Conservation (phyloP, 2,888 invertebrate genomes). For the Acanthopleura granulata region DNA sequence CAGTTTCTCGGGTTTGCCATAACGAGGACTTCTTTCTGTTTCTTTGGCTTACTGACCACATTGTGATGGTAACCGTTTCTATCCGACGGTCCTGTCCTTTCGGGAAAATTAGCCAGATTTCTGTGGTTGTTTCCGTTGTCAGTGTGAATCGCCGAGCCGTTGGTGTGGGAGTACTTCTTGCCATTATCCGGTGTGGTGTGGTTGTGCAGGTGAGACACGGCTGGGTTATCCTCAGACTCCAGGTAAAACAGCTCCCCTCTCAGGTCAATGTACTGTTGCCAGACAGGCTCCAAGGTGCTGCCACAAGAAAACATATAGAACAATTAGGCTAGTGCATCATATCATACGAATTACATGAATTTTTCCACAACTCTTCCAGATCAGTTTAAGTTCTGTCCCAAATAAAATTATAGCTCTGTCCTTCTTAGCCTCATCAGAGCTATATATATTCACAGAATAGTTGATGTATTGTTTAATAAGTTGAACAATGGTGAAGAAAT, state of each 20-base stretch:
- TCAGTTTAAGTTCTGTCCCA: too few species aligned
- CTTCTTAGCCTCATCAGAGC: too few species aligned
- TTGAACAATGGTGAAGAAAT: too few species aligned
- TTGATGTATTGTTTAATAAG: too few species aligned
- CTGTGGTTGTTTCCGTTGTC: not conserved
- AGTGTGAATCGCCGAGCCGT: not conserved
- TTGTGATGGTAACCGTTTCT: conserved; percentile 8
- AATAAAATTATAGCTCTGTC: too few species aligned
- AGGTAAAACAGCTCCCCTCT: conserved; percentile 12
- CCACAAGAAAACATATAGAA: not conserved
- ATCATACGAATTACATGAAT: too few species aligned
- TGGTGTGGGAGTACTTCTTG: not conserved
- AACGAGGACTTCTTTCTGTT: conserved; percentile 11
- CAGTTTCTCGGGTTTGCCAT: conserved; percentile 18
- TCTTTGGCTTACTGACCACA: not conserved
- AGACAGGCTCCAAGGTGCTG: conserved; percentile 12
- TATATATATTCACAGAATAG: too few species aligned
- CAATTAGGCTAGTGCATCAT: too few species aligned
- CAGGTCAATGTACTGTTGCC: conserved; percentile 7
- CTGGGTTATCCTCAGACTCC: not conserved
- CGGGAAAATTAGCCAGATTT: not conserved
- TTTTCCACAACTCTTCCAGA: too few species aligned
- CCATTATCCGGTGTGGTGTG: not conserved
- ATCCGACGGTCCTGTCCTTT: not conserved
- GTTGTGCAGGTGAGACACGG: not conserved